Conservation (phyloP, 2,797 vertebrate species). For the Acipenser transmontanus region DNA sequence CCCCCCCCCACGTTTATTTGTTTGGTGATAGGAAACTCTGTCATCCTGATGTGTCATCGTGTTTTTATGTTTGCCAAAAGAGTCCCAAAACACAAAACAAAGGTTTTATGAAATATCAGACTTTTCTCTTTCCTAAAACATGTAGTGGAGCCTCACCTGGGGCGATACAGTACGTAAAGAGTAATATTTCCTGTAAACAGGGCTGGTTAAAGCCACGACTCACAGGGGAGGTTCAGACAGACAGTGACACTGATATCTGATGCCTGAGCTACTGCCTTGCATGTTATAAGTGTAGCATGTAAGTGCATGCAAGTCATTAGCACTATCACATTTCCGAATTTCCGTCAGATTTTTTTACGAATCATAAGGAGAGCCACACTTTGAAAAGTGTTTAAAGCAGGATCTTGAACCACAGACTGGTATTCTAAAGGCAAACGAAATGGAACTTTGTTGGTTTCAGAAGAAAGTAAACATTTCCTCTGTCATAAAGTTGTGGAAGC, state of each 20-base stretch:
- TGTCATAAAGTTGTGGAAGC: conserved; percentile 61
- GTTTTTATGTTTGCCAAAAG: not conserved
- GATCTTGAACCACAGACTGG: too few species aligned
- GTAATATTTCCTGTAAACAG: conserved; percentile 9
- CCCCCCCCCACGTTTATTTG: too few species aligned
- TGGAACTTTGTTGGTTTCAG: conserved; percentile 68
- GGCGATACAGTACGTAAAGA: not conserved
- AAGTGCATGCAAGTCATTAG: conserved; percentile 26
- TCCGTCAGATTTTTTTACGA: conserved; percentile 3
- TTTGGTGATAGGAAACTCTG: not conserved
- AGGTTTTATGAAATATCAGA: conserved; percentile 1
- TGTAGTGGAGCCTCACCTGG: not conserved
- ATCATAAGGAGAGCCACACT: not conserved
- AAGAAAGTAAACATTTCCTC: conserved; percentile 65
- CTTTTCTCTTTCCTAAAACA: not conserved
- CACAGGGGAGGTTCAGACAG: conserved; percentile 14
- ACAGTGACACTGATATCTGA: conserved; percentile 18
- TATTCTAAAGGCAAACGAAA: conserved; percentile 32
- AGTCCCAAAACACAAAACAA: not conserved
- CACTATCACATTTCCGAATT: conserved; percentile 14
- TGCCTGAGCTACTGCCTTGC: not conserved
- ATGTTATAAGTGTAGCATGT: conserved; percentile 39
- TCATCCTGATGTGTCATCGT: not conserved
- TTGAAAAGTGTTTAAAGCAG: not conserved
- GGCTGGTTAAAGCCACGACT: conserved; percentile 8